Conservation (phyloP, 2,797 vertebrate species). For the Anas bahamensis region DNA sequence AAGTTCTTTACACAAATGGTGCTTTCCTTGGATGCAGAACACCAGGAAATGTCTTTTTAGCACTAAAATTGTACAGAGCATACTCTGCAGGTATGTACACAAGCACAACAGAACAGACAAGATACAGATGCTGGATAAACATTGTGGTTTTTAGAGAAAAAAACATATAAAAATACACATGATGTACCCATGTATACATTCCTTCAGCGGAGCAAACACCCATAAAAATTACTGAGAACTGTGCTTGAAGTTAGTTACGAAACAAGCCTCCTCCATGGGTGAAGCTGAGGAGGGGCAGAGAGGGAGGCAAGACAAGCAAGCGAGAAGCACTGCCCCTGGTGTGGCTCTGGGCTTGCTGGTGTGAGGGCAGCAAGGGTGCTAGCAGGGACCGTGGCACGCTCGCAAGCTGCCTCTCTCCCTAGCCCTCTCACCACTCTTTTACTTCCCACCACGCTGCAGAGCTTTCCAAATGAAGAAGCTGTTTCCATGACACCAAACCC, state of each 20-base stretch:
- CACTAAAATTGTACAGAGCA: neutral
- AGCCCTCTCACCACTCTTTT: neutral
- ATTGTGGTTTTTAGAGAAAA: neutral
- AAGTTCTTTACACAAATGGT: neutral
- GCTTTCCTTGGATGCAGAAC: neutral
- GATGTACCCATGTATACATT: neutral
- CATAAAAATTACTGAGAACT: neutral
- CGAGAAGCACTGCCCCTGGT: neutral
- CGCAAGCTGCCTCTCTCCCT: neutral
- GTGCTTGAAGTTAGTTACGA: neutral
- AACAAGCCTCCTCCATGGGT: neutral
- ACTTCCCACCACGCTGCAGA: constrained; percentile 65
- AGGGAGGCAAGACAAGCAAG: neutral
- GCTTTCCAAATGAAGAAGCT: constrained; percentile 80
- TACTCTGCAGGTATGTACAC: neutral
- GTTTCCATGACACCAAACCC: constrained; percentile 83
- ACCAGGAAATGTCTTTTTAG: neutral
- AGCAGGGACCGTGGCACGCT: neutral
- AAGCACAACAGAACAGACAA: neutral
- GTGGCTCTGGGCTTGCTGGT: neutral
- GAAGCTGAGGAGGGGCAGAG: neutral
- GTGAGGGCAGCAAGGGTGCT: neutral
- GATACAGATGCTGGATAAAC: neutral
- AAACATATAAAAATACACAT: neutral
- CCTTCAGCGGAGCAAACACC: neutral